A percentile compares a stretch with the other conserved stretches of the same genome.
Conservation (phyloP, 2,888 invertebrate species). For the Athalia rosae region DNA sequence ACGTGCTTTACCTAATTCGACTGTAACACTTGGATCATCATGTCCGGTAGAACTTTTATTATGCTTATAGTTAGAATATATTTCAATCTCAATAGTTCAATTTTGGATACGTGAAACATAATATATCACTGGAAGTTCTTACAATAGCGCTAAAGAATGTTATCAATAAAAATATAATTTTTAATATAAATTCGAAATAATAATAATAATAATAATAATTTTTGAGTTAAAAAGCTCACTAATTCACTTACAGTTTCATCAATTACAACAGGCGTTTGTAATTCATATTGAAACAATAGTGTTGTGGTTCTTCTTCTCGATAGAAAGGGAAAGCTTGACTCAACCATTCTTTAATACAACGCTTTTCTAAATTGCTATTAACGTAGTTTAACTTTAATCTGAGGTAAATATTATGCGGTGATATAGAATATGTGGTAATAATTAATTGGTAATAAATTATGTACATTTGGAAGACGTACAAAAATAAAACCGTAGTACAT, state of each 20-base stretch:
- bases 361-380: neutral
- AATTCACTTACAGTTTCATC: neutral
- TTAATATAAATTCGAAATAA: constrained; percentile 8
- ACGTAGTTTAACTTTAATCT: neutral
- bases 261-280: neutral
- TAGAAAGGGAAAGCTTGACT: too few species aligned
- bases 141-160: constrained; percentile 18
- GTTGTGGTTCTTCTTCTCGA: too few species aligned
- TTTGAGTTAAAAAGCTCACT: constrained; percentile 10
- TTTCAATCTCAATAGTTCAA: too few species aligned
- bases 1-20: neutral
- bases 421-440: constrained; percentile 5
- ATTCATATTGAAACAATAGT: neutral
- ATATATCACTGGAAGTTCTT: constrained; percentile 37
- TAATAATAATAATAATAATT: constrained; percentile 19
- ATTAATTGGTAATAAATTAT: constrained; percentile 45
- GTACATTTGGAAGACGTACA: constrained; percentile 53
- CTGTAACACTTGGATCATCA: neutral
- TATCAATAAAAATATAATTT: constrained; percentile 9
- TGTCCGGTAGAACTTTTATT: too few species aligned
- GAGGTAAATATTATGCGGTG: constrained; percentile 29
- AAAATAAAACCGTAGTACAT: constrained; percentile 51
- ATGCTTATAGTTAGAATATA: too few species aligned
- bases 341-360: too few species aligned
- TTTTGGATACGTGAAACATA: too few species aligned